Base-by-base conservation (phyloP, 2,113 vertebrate genomes). In the Pristiophorus japonicus region DNA sequence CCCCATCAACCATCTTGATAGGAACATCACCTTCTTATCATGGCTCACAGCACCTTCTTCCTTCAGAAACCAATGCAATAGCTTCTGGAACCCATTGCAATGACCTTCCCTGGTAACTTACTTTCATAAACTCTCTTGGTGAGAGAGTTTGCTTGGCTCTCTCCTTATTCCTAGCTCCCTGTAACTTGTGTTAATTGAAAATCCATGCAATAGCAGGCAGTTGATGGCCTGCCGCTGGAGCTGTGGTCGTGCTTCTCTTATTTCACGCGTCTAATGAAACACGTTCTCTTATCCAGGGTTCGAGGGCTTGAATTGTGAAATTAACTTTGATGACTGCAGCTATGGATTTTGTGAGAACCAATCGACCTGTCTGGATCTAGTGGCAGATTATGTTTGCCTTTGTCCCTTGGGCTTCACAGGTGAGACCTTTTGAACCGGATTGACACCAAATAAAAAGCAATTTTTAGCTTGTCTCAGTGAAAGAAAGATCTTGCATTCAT, bases 321-420 rank as follows among this genome's bases (percentile, higher is more conserved):
- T 97, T 96, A 97, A 96, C 96, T 96, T 97, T 97, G 96, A 98
- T 97, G 98, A 98, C 96, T 98, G 97, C 92, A 96, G 47, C 96
- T 97, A 96, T 0, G 96, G 96, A 96, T 97, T 98, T 96, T 98
- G 97, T 96, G 96, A 97, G 96, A 98, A 96, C 96, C 98, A 98
- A 97, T 98, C 97, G 95, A 97, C 97, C 62, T 98, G 97, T 96
- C 97, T 97, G 97, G 97, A 98, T 95, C 96, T 98, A 96, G 96
- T 97, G 96, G 96, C 96, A 96, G 97, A 97, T 96, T 98, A 97
- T 96, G 95, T 96, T 96, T 98, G 97, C 96, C 66, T 97, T 97
- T 98, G 97, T 96, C 97, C 96, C 96, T 96, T 94, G 96, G 97
- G 97, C 96, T 98, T 97, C 96, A 96, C 96, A 90, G 97, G 97